phyloP scores from a whole-genome alignment of 1,140 invertebrate species.

The Eumeta japonica region DNA sequence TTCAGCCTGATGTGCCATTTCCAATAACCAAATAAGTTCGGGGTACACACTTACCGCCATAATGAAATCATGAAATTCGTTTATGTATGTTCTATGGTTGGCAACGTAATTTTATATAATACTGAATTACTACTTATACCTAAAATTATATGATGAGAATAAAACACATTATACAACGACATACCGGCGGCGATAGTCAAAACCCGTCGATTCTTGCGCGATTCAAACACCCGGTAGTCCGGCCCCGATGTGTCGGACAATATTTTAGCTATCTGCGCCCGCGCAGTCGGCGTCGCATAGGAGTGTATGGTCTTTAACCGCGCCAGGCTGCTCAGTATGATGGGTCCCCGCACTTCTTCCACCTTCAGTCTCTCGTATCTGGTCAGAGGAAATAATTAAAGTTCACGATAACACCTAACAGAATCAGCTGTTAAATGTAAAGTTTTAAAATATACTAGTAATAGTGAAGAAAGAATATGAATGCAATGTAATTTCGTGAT shows the following conservation, averaged over 20 bases:
- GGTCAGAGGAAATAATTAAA: too few relatives aligned
- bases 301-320: constrained; percentile 63
- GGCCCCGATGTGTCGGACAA: constrained; percentile 69
- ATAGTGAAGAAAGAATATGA: too few relatives aligned
- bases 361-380: constrained; percentile 69
- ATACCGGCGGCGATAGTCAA: constrained; percentile 75
- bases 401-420: too few relatives aligned
- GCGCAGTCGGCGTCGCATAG: constrained; percentile 56
- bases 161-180: neutral
- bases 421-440: too few relatives aligned
- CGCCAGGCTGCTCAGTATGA: constrained; percentile 68
- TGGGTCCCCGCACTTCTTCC: constrained; percentile 63
- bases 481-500: too few relatives aligned
- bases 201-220: constrained; percentile 61
- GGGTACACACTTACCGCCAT: too few relatives aligned
- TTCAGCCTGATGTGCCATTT: too few relatives aligned
- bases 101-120: neutral
- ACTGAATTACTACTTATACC: too few relatives aligned
- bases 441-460: too few relatives aligned
- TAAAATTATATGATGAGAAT: too few relatives aligned
- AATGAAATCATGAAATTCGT: neutral
- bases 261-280: constrained; percentile 66
- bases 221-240: constrained; percentile 68
- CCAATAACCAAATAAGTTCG: too few relatives aligned
- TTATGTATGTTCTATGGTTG: neutral